Conservation (phyloP, 2,113 vertebrate species). For the Illadopsis cleaveri region DNA sequence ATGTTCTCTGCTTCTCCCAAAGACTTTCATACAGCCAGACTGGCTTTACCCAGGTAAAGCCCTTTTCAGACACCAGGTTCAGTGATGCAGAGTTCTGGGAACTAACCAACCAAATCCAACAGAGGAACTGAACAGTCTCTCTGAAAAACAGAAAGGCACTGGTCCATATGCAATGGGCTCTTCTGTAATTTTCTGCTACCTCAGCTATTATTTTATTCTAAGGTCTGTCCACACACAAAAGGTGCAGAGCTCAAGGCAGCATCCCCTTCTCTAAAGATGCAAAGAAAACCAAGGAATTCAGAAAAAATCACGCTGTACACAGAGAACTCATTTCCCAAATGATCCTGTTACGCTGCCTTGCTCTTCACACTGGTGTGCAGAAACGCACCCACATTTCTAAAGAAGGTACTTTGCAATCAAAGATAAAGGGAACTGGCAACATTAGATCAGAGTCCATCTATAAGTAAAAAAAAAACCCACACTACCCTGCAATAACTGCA, state of each 20-base stretch:
- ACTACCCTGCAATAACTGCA: neutral
- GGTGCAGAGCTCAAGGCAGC: neutral
- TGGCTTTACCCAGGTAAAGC: constrained; percentile 46
- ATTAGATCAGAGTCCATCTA: constrained; percentile 9
- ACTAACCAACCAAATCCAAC: constrained; percentile 16
- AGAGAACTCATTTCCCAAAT: neutral
- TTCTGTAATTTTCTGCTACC: neutral
- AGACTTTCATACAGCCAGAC: constrained; percentile 11
- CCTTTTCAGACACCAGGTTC: constrained; percentile 28
- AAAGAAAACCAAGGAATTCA: neutral
- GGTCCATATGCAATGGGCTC: neutral
- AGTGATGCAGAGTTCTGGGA: constrained; percentile 21
- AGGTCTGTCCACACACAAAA: neutral
- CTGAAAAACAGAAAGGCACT: neutral
- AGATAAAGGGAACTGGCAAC: neutral
- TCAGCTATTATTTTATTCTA: neutral
- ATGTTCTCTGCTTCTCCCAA: constrained; percentile 21
- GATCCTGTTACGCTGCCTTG: neutral
- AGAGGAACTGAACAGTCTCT: neutral
- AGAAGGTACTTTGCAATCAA: neutral
- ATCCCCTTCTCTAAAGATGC: neutral
- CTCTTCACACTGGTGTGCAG: neutral
- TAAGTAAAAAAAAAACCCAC: neutral
- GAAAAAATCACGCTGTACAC: neutral
- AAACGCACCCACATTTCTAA: neutral